Base-by-base conservation (phyloP, 64 coral and sea anemone genomes). In the Astreopora myriophthalma region DNA sequence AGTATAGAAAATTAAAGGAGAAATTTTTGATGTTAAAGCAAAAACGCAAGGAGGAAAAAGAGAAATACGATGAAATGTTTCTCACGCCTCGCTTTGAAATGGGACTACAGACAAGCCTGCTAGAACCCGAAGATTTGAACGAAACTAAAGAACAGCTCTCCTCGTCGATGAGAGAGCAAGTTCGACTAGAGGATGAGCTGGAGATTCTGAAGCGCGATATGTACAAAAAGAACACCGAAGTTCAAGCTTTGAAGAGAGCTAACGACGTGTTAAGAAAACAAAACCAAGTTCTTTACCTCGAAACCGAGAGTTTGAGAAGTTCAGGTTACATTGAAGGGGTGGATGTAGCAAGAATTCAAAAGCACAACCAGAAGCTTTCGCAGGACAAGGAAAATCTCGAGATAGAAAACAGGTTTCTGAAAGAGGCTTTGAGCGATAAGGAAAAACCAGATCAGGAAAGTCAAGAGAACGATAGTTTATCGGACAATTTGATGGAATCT, bases 221-320 rank as follows among this genome's bases (percentile, higher is more conserved):
- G 1, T 75, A 70, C n/a, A 88, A 90, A 67, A 77, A 36, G 65
- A 97, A 90, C 57, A 93, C 70, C 58, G 87, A 97, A 33, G 49
- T 97, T 65, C 75, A 58, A 38, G 95, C 95, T 71, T 30, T 97
- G 14, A 97, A 94, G 76, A 71, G 92, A 32, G 95, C 95, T 0
- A 97, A 97, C 22, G 71, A 85, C 23, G 95, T 97, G 2, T 28
- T 97, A 11, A 97, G 93, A 27, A 97, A 87, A 71, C 95, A 97
- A 91, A 97, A 97, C 73, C 95, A 97, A 83, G 92, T 94, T 38
- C 92, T 97, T 25, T 97, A 97, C 38, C 67, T 97, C 2, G 95
- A 97, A 77, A 94, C 91, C 24, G 95, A 97, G 39, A 86, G 87
- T 51, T 79, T 94, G 27, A 94, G 90, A 88, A 91, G 84, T 14